Evolutionary conservation across 2,888 invertebrate genomes (phyloP), one percentile per base, ranked within the genome.

Genomic region (Machimus rusticus): DNA sequence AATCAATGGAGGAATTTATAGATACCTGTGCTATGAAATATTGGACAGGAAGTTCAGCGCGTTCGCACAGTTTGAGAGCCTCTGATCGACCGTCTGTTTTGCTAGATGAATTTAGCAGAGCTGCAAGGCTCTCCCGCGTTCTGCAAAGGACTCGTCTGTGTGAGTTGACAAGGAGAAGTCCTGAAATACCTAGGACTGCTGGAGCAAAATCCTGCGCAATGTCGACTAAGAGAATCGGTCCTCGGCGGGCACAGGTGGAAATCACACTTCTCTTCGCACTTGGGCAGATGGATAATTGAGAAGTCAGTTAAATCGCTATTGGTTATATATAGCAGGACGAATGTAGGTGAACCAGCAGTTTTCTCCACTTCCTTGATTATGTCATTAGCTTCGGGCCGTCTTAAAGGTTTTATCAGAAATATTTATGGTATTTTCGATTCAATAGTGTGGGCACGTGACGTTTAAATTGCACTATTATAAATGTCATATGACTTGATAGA

Each of bases 1-100:
- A 82, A 82, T 82, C 82, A 66, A 82, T 82, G 34, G 39, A 57
- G 37, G 82, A 82, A 82, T 82, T 82, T 82, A 82, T 82, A 82
- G 82, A 82, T 82, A 82, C 39, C 82, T 57, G 66, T 37, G 12
- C 19, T 19, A 82, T 66, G 66, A 55, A 82, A 57, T 82, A 57
- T 82, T 82, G 55, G 57, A 57, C 82, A 23, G 37, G 51, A 82
- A 82, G 34, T 31, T 82, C 57, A 34, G 34, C 19, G 82, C 57
- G 55, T 57, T 55, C 9, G 19, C 6, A 39, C 46, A 57, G 82
- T 57, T 82, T 82, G 55, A 23, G 82, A 82, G 57, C 6, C 66
- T 34, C 82, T 82, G 82, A 8, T 76, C 2, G 0, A 28, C 9
- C 79, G 31, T 46, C 31, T 28, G 23, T 51, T 46, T 79, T 79